Conservation (phyloP, 2,888 invertebrate genomes). For the Fabriciana adippe region DNA sequence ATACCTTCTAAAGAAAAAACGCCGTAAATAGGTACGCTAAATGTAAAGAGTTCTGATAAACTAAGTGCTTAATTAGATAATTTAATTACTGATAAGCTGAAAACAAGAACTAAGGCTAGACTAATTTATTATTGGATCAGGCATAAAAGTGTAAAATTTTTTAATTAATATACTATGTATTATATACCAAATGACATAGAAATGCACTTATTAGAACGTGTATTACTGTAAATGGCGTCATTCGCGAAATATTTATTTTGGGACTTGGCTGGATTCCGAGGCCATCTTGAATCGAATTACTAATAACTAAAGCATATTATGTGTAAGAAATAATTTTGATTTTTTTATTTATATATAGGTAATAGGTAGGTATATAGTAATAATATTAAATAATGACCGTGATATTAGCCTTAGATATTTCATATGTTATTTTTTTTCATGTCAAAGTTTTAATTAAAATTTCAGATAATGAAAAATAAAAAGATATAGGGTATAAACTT, state of each 20-base stretch:
- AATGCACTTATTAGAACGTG: neutral
- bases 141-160: neutral
- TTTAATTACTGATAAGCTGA: too few species aligned
- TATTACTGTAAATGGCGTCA: conserved; percentile 24
- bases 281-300: conserved; percentile 56
- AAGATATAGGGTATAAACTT: neutral
- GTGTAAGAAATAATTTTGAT: conserved; percentile 12
- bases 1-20: too few species aligned
- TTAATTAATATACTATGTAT: neutral
- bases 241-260: conserved; percentile 49
- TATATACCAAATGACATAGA: neutral
- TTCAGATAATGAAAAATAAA: neutral
- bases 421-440: too few species aligned
- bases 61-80: too few species aligned
- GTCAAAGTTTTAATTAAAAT: too few species aligned
- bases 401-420: too few species aligned
- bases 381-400: too few species aligned
- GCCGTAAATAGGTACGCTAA: too few species aligned
- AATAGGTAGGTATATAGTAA: too few species aligned
- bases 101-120: too few species aligned
- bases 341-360: neutral
- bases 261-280: conserved; percentile 57
- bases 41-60: too few species aligned
- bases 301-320: conserved; percentile 2
- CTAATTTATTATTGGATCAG: too few species aligned